Evolutionary conservation across 1,140 invertebrate genomes (phyloP).

Genomic region (Marisa cornuarietis): DNA sequence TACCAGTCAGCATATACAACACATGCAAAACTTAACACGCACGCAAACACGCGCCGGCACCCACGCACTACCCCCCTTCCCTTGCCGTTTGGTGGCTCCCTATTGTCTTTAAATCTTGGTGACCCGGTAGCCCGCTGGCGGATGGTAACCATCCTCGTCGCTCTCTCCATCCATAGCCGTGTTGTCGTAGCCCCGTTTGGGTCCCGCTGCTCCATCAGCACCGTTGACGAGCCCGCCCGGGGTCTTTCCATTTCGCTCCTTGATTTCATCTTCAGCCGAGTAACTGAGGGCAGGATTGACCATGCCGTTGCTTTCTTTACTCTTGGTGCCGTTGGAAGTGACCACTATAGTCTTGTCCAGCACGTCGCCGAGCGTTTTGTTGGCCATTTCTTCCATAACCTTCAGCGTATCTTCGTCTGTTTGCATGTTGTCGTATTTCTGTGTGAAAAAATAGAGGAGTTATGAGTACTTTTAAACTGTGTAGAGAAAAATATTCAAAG

Average conservation of each 20-base stretch:
- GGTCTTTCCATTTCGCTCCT: no score
- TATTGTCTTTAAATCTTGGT: not conserved
- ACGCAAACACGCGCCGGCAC: constrained; percentile 9
- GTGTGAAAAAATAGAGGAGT: not conserved
- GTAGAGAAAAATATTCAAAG: no score
- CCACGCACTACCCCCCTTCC: not conserved
- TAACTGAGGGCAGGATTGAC: not conserved
- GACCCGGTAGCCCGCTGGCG: not conserved
- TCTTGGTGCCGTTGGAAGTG: not conserved
- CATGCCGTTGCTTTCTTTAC: not conserved
- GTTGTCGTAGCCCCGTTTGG: no score
- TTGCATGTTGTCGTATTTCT: constrained; percentile 18
- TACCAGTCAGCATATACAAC: no score
- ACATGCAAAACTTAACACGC: not conserved
- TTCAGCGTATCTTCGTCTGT: constrained; percentile 8
- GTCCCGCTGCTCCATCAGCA: no score
- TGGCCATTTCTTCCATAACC: constrained; percentile 2
- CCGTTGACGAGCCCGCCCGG: no score
- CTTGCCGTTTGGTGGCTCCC: not conserved
- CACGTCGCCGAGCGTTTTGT: not conserved
- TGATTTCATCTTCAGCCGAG: not conserved
- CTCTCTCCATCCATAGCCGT: no score
- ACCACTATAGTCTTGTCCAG: not conserved
- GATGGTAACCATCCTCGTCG: no score
- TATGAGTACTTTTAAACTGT: no score